Percentiles rank a stretch among this genome's conserved stretches.
Evolutionary conservation across 2,888 invertebrate species (phyloP).

Genomic region (Parapristionchus giblindavisi): DNA sequence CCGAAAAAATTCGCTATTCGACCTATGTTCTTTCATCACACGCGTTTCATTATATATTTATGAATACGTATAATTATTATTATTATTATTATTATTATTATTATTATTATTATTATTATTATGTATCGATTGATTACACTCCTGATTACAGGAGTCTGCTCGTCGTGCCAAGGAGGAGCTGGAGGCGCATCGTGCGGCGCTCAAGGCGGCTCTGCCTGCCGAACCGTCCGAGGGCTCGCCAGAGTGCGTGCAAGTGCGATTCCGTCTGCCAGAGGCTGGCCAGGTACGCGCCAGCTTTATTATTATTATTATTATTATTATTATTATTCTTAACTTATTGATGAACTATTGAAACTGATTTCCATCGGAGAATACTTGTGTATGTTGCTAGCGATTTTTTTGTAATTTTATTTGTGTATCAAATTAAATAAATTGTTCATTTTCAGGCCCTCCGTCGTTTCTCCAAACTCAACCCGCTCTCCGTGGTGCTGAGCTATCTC

Average conservation of each 20-base stretch:
- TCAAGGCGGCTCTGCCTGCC: conserved; percentile 46
- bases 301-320: no score
- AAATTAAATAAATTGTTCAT: background rate
- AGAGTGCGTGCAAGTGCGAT: conserved; percentile 54
- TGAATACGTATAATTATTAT: no score
- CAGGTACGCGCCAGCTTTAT: no score
- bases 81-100: no score
- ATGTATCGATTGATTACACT: no score
- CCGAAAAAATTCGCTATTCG: no score
- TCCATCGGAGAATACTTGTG: background rate
- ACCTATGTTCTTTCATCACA: no score
- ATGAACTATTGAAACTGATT: background rate
- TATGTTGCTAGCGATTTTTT: background rate
- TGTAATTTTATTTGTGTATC: background rate
- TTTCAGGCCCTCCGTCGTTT: conserved; percentile 61
- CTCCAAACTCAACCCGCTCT: conserved; percentile 50
- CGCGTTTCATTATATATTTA: no score
- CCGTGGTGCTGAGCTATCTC: conserved; percentile 52
- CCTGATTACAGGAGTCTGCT: background rate
- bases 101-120: no score
- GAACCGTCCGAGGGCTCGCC: conserved; percentile 57
- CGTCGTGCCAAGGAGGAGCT: conserved; percentile 24
- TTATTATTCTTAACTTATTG: background rate
- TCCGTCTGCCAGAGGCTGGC: conserved; percentile 61
- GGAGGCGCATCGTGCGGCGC: background rate